Evolutionary conservation across 2,888 invertebrate genomes (phyloP), one percentile per base, ranked within the genome.

Genomic region (Sinodicranocentrus sp.): DNA sequence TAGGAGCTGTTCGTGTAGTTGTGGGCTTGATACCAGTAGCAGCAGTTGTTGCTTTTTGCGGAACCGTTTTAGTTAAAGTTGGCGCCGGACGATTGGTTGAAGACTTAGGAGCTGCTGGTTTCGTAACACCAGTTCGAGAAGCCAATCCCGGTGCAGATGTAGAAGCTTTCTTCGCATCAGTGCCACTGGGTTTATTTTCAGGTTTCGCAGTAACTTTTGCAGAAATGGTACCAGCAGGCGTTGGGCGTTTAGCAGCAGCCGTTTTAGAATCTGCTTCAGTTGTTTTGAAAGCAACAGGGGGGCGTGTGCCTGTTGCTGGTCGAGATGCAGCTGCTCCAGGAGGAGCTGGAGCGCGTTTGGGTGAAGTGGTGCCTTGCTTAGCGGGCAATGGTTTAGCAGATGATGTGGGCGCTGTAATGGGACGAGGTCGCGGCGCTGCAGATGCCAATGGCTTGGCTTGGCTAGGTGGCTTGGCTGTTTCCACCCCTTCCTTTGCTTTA

Each of bases 121-220:
- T 76, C 0, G 52, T 17, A 28, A 52, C 13, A 1, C 10, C 63
- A 17, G 25, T 13, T 59, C 59, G 23, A 2, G 59, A 13, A 1
- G 59, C 70, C 15, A 3, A 5, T 48, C n/a, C 15, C 48, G 48
- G 2, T n/a, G 48, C 5, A n/a, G 48, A n/a, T 48, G 26, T 89
- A 52, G 87, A 83, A 8, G 87, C 39, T 19, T 19, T 28, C 61
- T 61, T 61, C 93, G 93, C 13, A 13, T 25, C 61, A 6, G 33
- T 33, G 8, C 28, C 28, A 5, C 17, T 17, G 28, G 61, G 17
- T 28, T 28, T 61, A 28, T 1, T 17, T 13, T 93, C 93, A 88
- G 93, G 94, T 1, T 92, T 89, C 8, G 25, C 65, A 19, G 65
- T n/a, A 28, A 19, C 39, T 61, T n/a, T 13, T 10, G 61, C 61